Evolutionary conservation across 2,113 vertebrate genomes (phyloP).

Genomic region (Thunnus thynnus): DNA sequence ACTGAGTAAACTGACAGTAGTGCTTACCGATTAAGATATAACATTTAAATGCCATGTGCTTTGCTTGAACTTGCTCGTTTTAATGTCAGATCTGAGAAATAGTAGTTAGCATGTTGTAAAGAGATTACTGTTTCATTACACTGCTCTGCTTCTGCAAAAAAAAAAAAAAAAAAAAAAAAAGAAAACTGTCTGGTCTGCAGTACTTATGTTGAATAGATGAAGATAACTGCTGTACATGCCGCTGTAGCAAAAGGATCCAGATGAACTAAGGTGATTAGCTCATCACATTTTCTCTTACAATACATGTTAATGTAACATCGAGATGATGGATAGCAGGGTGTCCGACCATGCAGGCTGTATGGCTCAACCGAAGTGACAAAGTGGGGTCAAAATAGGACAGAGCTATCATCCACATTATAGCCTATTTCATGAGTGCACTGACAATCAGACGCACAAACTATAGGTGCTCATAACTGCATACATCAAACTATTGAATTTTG

Average conservation of each 20-base stretch:
- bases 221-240: not conserved
- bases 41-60: constrained; percentile 4
- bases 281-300: not conserved
- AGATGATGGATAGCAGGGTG: constrained; percentile 20
- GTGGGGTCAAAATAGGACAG: constrained; percentile 21
- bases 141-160: not conserved
- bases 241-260: not conserved
- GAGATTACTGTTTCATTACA: too few species aligned
- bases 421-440: not conserved
- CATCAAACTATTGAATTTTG: not conserved
- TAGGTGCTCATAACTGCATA: constrained; percentile 17
- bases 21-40: not conserved
- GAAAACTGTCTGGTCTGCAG: not conserved
- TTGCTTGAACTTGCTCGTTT: constrained; percentile 5
- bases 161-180: not conserved
- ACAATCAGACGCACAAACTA: not conserved
- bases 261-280: constrained; percentile 3
- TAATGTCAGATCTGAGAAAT: not conserved
- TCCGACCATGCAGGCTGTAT: not conserved
- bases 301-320: not conserved
- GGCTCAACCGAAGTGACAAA: not conserved
- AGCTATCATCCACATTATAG: too few species aligned
- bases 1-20: not conserved
- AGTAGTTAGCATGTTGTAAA: not conserved
- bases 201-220: not conserved